These are phyloP conservation scores for Melanostigma gelatinosum DNA, from an alignment of 2,113 vertebrate genomes.

Conservation along the genomic window DNA sequence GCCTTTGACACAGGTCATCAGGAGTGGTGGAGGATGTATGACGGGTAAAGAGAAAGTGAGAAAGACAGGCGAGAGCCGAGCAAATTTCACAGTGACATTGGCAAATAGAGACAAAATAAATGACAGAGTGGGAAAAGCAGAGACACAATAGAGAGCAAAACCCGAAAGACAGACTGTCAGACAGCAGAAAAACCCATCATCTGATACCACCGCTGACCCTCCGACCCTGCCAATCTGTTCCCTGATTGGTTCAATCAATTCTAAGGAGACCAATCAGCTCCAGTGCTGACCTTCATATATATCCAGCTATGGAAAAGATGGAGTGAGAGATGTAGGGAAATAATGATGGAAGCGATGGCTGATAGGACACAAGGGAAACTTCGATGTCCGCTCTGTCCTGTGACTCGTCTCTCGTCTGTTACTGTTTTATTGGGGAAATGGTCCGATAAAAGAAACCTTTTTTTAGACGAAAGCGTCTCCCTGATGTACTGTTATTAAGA, in stretches of 20 bases:
- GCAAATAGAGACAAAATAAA: constrained; percentile 1
- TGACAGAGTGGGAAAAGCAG: neutral
- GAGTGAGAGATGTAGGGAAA: neutral
- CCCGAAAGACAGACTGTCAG: neutral
- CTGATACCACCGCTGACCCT: neutral
- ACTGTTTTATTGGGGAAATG: neutral
- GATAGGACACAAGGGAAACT: neutral
- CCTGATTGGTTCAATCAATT: constrained; percentile 41
- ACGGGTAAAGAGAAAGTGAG: neutral
- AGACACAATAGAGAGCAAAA: neutral
- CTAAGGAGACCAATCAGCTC: constrained; percentile 25
- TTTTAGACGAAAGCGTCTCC: neutral
- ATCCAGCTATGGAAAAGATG: neutral
- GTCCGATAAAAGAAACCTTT: neutral
- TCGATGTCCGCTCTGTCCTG: neutral
- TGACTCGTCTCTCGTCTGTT: neutral
- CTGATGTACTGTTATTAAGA: neutral
- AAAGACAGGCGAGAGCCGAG: neutral
- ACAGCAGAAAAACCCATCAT: constrained; percentile 13
- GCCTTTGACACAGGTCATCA: constrained; percentile 1
- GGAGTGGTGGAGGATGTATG: neutral
- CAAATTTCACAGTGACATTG: neutral
- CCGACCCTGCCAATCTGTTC: constrained; percentile 4
- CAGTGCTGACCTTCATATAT: constrained; percentile 23
- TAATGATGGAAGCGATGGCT: constrained; percentile 5